phyloP scores from a whole-genome alignment of 1,140 invertebrate genomes.

The Myzus persicae region DNA sequence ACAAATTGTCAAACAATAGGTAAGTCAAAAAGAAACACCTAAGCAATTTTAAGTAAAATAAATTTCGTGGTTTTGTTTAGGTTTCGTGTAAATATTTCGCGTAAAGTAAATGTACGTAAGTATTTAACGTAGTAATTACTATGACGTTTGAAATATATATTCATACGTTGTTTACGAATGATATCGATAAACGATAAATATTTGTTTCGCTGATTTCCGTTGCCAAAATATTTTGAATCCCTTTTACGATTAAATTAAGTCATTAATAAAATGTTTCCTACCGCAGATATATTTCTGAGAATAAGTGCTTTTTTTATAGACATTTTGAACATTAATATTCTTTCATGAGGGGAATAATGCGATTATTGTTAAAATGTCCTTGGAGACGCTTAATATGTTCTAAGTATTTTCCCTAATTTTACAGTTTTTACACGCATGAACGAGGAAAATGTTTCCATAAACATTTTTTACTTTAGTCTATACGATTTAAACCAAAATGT shows the following conservation, averaged over 20 bases:
- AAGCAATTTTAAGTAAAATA: background rate
- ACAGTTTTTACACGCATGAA: background rate
- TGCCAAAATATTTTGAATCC: conserved; percentile 7
- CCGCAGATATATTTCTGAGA: background rate
- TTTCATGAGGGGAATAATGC: background rate
- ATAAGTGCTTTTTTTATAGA: background rate
- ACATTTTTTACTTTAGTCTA: too few species aligned
- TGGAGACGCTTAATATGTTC: background rate
- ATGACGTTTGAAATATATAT: background rate
- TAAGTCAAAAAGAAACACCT: background rate
- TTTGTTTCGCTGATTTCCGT: background rate
- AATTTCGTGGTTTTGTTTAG: background rate
- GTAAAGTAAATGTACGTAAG: background rate
- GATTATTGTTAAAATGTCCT: background rate
- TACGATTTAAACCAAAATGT: background rate
- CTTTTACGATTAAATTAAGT: background rate
- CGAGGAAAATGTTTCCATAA: background rate
- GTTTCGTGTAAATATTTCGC: background rate
- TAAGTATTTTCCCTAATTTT: background rate
- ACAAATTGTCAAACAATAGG: background rate
- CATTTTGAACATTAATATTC: background rate
- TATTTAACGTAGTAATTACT: background rate
- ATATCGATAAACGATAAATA: conserved; percentile 17
- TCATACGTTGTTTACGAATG: background rate
- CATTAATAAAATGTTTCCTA: background rate